phyloP scores from a whole-genome alignment of 2,113 vertebrate species.

The Orientallactaga bullata region DNA sequence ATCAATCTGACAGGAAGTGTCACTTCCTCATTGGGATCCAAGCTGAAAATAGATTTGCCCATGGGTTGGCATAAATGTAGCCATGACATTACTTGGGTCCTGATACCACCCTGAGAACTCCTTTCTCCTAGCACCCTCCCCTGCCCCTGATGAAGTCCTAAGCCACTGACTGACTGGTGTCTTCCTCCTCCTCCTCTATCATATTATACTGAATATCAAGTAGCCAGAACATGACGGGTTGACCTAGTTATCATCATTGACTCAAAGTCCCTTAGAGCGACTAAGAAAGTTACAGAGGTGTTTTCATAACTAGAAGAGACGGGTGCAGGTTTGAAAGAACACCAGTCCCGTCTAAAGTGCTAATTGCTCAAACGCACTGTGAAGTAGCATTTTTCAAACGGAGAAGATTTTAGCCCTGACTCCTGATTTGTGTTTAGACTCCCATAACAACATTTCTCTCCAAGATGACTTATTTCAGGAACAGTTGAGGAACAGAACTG shows the following conservation, averaged over 20 bases:
- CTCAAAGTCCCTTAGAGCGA: conserved; percentile 1
- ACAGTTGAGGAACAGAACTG: conserved; percentile 58
- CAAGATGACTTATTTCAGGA: conserved; percentile 72
- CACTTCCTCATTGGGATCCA: conserved; percentile 57
- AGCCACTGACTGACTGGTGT: background rate
- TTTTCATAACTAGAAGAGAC: conserved; percentile 39
- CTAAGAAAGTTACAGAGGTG: conserved; percentile 45
- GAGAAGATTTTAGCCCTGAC: conserved; percentile 61
- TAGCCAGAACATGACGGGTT: conserved; percentile 35
- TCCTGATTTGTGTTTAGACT: conserved; percentile 68
- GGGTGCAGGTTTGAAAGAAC: conserved; percentile 27
- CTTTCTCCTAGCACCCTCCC: background rate
- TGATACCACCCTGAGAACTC: background rate
- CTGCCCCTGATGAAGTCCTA: background rate
- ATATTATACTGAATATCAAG: conserved; percentile 27
- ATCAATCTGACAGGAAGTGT: background rate
- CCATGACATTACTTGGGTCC: background rate
- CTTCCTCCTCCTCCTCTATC: background rate
- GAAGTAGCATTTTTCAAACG: conserved; percentile 61
- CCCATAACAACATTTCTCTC: conserved; percentile 70
- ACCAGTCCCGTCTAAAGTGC: conserved; percentile 40
- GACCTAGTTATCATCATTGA: conserved; percentile 20
- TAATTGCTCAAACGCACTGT: conserved; percentile 40
- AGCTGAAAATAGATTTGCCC: conserved; percentile 47
- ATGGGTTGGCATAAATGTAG: background rate